Percentiles rank a stretch among this genome's conserved stretches.
These are phyloP conservation scores for Eueides isabella DNA, from an alignment of 1,140 invertebrate species.

Conservation along the genomic window DNA sequence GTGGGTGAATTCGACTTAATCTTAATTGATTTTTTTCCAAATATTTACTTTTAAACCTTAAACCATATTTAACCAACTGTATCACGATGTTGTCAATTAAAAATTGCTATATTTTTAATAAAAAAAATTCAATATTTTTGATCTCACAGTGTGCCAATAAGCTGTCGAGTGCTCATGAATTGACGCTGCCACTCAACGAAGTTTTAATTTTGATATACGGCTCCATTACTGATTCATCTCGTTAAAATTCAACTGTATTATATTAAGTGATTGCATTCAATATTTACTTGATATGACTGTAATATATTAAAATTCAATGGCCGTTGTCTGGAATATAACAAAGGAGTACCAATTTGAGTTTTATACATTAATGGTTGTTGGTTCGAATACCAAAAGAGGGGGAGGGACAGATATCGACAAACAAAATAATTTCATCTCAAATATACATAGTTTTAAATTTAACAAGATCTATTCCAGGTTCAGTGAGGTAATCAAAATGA, in stretches of 20 bases:
- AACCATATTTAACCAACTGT: no score
- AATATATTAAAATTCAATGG: not conserved
- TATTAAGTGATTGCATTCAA: conserved; percentile 8
- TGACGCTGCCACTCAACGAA: conserved; percentile 8
- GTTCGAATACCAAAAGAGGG: no score
- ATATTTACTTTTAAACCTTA: no score
- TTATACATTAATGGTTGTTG: no score
- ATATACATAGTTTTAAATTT: no score
- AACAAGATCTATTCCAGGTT: no score
- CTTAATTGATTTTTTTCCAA: no score
- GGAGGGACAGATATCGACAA: no score
- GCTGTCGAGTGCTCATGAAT: not conserved
- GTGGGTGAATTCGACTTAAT: no score
- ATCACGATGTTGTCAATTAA: no score
- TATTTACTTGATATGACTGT: not conserved
- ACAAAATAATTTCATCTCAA: no score
- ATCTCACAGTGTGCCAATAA: not conserved
- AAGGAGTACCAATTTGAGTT: not conserved
- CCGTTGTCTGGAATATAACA: not conserved
- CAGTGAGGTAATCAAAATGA: no score
- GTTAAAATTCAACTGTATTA: not conserved
- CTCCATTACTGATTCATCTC: not conserved
- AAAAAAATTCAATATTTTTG: not conserved
- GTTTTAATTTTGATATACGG: conserved; percentile 12
- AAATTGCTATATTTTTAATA: not conserved